Base-by-base conservation (phyloP, 2,888 invertebrate species). In the Blastobasis adustella region DNA sequence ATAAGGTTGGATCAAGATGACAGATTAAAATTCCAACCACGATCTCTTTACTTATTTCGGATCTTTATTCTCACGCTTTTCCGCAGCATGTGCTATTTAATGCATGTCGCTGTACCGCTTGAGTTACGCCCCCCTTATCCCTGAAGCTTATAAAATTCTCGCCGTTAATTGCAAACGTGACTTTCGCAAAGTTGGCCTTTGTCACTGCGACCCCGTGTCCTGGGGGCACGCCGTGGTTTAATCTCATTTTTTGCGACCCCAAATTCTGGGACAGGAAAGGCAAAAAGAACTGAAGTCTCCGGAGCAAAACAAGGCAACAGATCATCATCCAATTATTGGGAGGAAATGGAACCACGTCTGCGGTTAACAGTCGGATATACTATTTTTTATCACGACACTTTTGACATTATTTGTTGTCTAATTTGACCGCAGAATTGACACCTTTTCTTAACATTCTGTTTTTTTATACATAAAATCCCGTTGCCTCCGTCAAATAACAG, bases 321-420 rank as follows among this genome's bases (percentile, higher is more conserved):
- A 77, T 80, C 72, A 83, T 82, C 80, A 82, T 78, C 84, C 83
- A 82, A 76, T 86, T 84, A 85, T 76, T 68, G 80, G 67, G 63
- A 82, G 86, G 86, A 86, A 85, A 83, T 79, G 58, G 71, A 77
- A 81, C 80, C 80, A 65, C 79, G 70, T 55, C 61, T 61, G 61
- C 59, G 65, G 66, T 57, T 23, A 23, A 23, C 23, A 23, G 23
- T 2, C 23, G 23, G 23, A 23, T 23, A 23, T 23, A 23, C 23
- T 23, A 23, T 23, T 23, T 23, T 23, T 23, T 23, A 23, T 1
- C 23, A 2, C 23, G 23, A 2, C 23, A 23, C 23, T 23, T 23
- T 23, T 23, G 23, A 23, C 23, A 23, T 23, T 23, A 23, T 23
- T 23, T 23, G 23, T 23, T 23, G 23, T 23, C 23, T 23, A 23